A percentile compares a stretch with the other conserved stretches of the same genome.
Conservation (phyloP, 1,140 invertebrate genomes). For the Melanaphis sacchari region DNA sequence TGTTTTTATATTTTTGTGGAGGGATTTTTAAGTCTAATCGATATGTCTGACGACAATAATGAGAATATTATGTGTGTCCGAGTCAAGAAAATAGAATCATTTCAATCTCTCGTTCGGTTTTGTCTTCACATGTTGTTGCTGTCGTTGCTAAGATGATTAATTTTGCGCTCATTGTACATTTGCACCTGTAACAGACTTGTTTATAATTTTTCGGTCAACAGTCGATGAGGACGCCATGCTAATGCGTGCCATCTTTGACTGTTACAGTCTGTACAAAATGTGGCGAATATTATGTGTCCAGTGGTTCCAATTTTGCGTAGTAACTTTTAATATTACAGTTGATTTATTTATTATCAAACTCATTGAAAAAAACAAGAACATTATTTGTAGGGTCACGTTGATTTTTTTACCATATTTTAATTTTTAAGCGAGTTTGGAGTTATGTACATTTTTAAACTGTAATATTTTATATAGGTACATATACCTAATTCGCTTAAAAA, state of each 20-base stretch:
- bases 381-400: too few species aligned
- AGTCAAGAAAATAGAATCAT: background rate
- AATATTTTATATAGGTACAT: too few species aligned
- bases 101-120: background rate
- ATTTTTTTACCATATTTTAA: too few species aligned
- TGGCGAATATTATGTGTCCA: too few species aligned
- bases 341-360: too few species aligned
- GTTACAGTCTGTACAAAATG: too few species aligned
- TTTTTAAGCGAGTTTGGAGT: too few species aligned
- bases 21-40: background rate
- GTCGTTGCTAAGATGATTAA: background rate
- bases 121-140: background rate
- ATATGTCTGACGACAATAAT: slow-evolving; percentile 36
- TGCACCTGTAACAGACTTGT: slow-evolving; percentile 8
- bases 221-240: background rate
- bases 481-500: too few species aligned
- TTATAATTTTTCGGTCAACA: background rate
- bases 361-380: too few species aligned
- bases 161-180: slow-evolving; percentile 37
- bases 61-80: background rate
- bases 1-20: background rate
- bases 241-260: background rate
- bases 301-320: too few species aligned
- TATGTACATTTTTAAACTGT: too few species aligned
- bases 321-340: too few species aligned